phyloP scores from a whole-genome alignment of 1,140 invertebrate genomes.

The Drosophila malerkotliana region DNA sequence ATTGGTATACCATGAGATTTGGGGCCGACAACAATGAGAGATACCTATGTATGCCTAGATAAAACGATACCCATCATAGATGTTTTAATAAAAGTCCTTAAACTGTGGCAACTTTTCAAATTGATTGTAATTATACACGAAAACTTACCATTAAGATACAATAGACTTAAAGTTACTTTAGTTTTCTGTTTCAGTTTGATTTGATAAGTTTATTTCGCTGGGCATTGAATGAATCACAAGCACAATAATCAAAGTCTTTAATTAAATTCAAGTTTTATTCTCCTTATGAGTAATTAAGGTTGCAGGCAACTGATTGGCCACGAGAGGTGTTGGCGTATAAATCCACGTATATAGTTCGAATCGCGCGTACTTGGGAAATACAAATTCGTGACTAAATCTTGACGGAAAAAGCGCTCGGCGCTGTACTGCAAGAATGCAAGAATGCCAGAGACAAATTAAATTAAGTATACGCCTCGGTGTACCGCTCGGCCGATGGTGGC shows the following conservation, averaged over 20 bases:
- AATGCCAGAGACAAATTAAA: slow-evolving; percentile 71
- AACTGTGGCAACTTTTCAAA: slow-evolving; percentile 73
- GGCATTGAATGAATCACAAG: slow-evolving; percentile 65
- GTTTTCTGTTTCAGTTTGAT: slow-evolving; percentile 31
- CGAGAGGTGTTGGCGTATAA: not conserved
- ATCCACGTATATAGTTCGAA: slow-evolving; percentile 2
- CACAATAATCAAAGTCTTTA: slow-evolving; percentile 25
- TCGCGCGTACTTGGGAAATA: slow-evolving; percentile 66
- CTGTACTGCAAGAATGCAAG: slow-evolving; percentile 51
- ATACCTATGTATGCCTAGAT: slow-evolving; percentile 38
- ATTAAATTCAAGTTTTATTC: not conserved
- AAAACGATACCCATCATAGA: slow-evolving; percentile 71
- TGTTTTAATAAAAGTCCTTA: slow-evolving; percentile 40
- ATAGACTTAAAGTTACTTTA: slow-evolving; percentile 77
- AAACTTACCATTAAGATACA: slow-evolving; percentile 75
- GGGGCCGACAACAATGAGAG: slow-evolving; percentile 35
- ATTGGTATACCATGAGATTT: slow-evolving; percentile 56
- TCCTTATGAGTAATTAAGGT: not conserved
- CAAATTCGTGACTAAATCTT: slow-evolving; percentile 71
- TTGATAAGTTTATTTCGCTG: slow-evolving; percentile 39
- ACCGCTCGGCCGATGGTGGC: slow-evolving; percentile 37
- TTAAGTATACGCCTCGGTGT: slow-evolving; percentile 64
- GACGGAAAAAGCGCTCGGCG: slow-evolving; percentile 26
- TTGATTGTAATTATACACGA: slow-evolving; percentile 57
- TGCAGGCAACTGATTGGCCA: not conserved